These are phyloP conservation scores for Leptopterna dolabrata DNA, from an alignment of 2,888 invertebrate genomes.

Conservation along the genomic window DNA sequence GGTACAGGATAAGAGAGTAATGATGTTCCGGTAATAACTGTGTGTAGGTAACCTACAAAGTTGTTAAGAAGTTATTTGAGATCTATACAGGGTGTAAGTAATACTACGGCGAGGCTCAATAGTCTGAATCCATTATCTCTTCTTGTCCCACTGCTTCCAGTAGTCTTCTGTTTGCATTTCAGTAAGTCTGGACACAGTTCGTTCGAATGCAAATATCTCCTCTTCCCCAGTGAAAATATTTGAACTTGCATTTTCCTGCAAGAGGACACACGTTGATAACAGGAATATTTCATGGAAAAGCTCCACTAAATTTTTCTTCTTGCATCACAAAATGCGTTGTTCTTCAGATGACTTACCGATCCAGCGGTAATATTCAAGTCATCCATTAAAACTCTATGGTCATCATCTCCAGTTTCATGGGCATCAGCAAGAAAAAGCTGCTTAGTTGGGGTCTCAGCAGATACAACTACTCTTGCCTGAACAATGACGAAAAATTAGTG, in stretches of 20 bases:
- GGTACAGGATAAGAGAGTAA: too few relatives aligned
- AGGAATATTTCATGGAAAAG: not conserved
- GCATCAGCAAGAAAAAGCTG: constrained; percentile 74
- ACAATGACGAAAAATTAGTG: constrained; percentile 26
- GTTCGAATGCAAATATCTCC: constrained; percentile 95
- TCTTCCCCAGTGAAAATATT: constrained; percentile 98
- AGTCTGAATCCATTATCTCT: constrained; percentile 52
- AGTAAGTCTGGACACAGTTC: constrained; percentile 90
- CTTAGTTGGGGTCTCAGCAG: constrained; percentile 82
- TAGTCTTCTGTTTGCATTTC: constrained; percentile 98
- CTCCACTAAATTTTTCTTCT: too few relatives aligned
- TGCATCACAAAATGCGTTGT: too few relatives aligned
- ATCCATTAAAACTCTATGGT: constrained; percentile 91
- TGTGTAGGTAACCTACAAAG: too few relatives aligned
- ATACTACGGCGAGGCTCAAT: too few relatives aligned
- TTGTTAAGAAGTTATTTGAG: too few relatives aligned
- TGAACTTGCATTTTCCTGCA: constrained; percentile 80
- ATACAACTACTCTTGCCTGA: constrained; percentile 82
- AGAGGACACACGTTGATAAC: constrained; percentile 56
- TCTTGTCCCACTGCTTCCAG: constrained; percentile 84
- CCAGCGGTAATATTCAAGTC: constrained; percentile 87
- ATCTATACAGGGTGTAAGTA: too few relatives aligned
- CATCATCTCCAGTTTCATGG: constrained; percentile 75
- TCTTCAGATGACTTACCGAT: constrained; percentile 71
- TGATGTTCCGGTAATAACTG: too few relatives aligned